Evolutionary conservation across 2,888 invertebrate species (phyloP), one percentile per base, ranked within the genome.

Genomic region (Desoria tigrina): DNA sequence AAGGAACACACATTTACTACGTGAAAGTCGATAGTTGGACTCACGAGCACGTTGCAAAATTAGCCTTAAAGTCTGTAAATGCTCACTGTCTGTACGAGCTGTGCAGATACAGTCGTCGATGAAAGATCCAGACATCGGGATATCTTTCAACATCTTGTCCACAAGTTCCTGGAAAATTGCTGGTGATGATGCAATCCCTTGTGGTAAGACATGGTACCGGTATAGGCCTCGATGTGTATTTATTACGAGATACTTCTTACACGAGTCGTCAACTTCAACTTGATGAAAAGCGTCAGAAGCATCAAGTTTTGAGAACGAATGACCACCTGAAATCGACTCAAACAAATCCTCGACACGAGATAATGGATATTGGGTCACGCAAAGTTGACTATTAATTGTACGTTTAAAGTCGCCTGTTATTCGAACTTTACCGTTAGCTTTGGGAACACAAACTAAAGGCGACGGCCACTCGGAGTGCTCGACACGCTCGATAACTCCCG

Each of bases 371-470:
- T n/a, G 73, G 16, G 78, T 77, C 21, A 77, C 64, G 39, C 75
- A 63, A 27, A 78, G 27, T 21, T 73, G 66, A 6, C 67, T 74
- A 57, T 77, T 78, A 11, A 78, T 69, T 11, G 77, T 76, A 79
- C 79, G 16, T 79, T n/a, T n/a, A n/a, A n/a, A n/a, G n/a, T n/a
- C n/a, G n/a, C n/a, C n/a, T n/a, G n/a, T n/a, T n/a, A n/a, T 69
- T 27, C 79, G 51, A 4, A 79, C 69, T 50, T 63, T 54, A 0
- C 78, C 79, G 63, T 79, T 74, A 14, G 68, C 73, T 68, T 80
- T 80, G 1, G 77, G 60, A 1, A 80, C 75, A n/a, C 78, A 77
- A 2, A 79, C 79, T 3, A 80, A 75, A 0, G 79, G 79, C 9
- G 78, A 78, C 7, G 71, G 78, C 78, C 78, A 79, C 26, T 74